A percentile compares a stretch with the other conserved stretches of the same genome.
These are phyloP conservation scores for Sakesphorus luctuosus DNA, from an alignment of 2,113 vertebrate genomes.

Conservation along the genomic window DNA sequence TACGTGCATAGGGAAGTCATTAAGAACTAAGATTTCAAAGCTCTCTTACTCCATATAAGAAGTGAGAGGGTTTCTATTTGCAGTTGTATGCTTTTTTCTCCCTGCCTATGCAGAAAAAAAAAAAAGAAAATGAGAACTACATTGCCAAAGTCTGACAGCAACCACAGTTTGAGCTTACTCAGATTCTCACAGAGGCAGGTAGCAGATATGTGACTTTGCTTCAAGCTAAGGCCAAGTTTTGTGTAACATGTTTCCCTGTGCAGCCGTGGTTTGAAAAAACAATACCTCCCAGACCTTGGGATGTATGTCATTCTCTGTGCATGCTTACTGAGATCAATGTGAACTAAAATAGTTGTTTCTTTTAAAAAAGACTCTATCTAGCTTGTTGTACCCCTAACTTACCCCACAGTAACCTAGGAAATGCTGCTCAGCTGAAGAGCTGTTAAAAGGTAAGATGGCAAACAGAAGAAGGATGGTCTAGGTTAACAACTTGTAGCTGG, in stretches of 20 bases:
- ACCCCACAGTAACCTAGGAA: neutral
- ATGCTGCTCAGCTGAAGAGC: neutral
- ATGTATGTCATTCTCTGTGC: neutral
- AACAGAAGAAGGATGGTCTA: neutral
- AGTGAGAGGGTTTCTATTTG: neutral
- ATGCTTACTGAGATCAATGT: neutral
- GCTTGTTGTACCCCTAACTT: neutral
- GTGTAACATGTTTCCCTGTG: accelerated
- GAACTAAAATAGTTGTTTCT: neutral
- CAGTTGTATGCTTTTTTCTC: neutral
- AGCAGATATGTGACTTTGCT: neutral
- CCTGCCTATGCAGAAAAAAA: neutral
- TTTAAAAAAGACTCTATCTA: neutral
- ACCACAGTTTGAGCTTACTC: neutral
- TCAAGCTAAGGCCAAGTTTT: neutral
- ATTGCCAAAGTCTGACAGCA: neutral
- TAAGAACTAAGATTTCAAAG: neutral
- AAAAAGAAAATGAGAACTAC: neutral
- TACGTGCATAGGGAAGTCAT: neutral
- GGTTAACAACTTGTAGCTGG: neutral
- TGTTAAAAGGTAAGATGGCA: neutral
- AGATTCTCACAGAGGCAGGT: neutral
- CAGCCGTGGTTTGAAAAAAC: neutral
- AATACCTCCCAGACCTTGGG: neutral
- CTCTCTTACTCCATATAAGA: neutral